phyloP scores from a whole-genome alignment of 2,888 invertebrate genomes.

The Tetragnatha montana region DNA sequence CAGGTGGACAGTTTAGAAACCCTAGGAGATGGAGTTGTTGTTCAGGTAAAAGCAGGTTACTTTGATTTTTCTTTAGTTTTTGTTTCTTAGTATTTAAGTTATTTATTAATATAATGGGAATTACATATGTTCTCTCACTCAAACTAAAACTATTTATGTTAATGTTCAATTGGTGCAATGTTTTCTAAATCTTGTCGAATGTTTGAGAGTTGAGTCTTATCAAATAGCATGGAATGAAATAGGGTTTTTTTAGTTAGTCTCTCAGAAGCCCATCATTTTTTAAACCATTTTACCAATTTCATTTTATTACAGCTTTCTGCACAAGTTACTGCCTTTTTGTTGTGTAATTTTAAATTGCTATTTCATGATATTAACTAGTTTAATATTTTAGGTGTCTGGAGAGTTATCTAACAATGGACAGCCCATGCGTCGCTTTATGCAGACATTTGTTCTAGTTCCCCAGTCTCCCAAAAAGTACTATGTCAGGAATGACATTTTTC shows the following conservation, averaged over 20 bases:
- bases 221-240: too few relatives aligned
- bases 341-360: neutral
- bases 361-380: neutral
- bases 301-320: neutral
- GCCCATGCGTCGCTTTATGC: slow-evolving; percentile 98
- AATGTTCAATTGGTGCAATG: too few relatives aligned
- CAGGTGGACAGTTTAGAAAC: slow-evolving; percentile 97
- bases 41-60: slow-evolving; percentile 81
- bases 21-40: slow-evolving; percentile 94
- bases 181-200: too few relatives aligned
- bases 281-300: neutral
- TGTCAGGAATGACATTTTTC: slow-evolving; percentile 98
- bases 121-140: too few relatives aligned
- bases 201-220: too few relatives aligned
- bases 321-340: neutral
- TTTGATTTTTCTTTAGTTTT: too few relatives aligned
- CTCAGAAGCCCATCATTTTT: neutral
- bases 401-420: slow-evolving; percentile 97
- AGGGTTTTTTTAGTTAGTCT: too few relatives aligned
- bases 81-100: too few relatives aligned
- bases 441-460: slow-evolving; percentile 96
- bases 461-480: slow-evolving; percentile 98
- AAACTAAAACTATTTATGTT: too few relatives aligned
- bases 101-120: too few relatives aligned
- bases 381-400: slow-evolving; percentile 86